A percentile compares a stretch with the other conserved stretches of the same genome.
Evolutionary conservation across 2,113 vertebrate species (phyloP).

Genomic region (Zapornia atra): DNA sequence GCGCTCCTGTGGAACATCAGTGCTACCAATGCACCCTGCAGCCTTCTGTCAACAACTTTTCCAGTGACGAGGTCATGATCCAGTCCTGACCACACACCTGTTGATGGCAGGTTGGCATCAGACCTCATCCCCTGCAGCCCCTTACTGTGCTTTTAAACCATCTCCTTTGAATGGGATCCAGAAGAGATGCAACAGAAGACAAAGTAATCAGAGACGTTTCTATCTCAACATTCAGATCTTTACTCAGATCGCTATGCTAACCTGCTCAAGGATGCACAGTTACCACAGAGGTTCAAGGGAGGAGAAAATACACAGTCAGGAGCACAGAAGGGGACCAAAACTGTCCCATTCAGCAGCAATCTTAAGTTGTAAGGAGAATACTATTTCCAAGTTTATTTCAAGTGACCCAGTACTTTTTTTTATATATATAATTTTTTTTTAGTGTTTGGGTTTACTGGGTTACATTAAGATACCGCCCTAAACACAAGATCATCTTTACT

Average conservation of each 20-base stretch:
- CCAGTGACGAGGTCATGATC: background rate
- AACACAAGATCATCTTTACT: background rate
- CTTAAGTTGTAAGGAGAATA: background rate
- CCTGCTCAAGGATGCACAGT: background rate
- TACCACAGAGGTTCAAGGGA: background rate
- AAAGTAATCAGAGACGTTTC: background rate
- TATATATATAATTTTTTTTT: background rate
- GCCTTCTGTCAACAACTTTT: background rate
- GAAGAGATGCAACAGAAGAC: background rate
- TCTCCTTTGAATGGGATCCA: background rate
- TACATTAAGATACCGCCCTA: background rate
- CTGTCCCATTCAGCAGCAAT: background rate
- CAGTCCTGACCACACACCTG: background rate
- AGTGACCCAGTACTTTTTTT: background rate
- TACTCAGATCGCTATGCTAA: background rate
- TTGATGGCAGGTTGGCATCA: background rate
- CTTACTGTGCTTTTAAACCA: background rate
- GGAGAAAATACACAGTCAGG: background rate
- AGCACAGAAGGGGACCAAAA: background rate
- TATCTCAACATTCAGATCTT: background rate
- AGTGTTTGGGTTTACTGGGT: background rate
- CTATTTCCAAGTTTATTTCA: background rate
- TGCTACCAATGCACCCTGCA: background rate
- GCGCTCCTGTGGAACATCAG: rapidly evolving
- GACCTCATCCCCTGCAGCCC: background rate